phyloP scores from a whole-genome alignment of 2,113 vertebrate genomes.

The Phalacrocorax carbo region DNA sequence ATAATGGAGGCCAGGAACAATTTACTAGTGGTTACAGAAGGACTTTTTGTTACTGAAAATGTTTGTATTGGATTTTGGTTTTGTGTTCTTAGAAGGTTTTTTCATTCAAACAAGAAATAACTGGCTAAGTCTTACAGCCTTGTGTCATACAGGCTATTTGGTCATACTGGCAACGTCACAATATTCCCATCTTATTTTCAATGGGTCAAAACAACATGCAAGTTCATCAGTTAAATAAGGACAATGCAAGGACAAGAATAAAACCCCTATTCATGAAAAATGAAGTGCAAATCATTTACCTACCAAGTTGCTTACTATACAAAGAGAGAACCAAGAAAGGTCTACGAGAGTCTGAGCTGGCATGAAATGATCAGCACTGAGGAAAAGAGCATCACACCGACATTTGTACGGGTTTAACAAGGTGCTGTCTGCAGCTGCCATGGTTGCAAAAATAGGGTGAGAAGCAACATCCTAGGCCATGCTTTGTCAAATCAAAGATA shows the following conservation, averaged over 20 bases:
- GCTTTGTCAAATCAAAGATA: background rate
- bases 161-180: background rate
- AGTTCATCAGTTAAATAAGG: background rate
- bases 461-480: background rate
- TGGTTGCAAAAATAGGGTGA: background rate
- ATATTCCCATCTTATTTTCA: background rate
- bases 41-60: conserved; percentile 2
- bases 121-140: background rate
- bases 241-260: background rate
- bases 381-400: background rate
- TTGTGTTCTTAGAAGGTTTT: background rate
- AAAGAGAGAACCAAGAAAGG: background rate
- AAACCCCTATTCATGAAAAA: background rate
- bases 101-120: background rate
- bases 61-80: conserved; percentile 2
- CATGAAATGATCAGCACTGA: fast-evolving
- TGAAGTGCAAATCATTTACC: background rate
- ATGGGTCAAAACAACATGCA: background rate
- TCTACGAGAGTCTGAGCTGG: background rate
- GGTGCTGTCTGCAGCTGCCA: background rate
- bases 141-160: background rate
- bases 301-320: background rate
- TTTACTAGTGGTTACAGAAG: background rate
- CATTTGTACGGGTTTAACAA: fast-evolving
- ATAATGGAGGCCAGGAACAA: background rate